These are phyloP conservation scores for Merodon equestris DNA, from an alignment of 2,888 invertebrate genomes.

Conservation along the genomic window DNA sequence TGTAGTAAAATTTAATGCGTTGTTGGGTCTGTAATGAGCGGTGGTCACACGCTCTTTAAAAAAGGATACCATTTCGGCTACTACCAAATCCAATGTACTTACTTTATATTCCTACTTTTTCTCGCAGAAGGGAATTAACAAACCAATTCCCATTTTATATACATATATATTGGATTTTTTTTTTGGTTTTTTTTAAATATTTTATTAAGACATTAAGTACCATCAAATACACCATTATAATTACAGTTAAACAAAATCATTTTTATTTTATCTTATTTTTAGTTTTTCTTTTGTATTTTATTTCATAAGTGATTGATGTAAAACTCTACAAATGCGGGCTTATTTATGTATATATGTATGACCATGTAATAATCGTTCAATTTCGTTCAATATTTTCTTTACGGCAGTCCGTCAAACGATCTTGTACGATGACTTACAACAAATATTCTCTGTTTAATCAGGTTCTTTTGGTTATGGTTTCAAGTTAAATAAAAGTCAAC, in stretches of 20 bases:
- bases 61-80: no score
- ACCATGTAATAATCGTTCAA: slow-evolving; percentile 30
- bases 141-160: background rate
- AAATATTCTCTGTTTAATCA: slow-evolving; percentile 21
- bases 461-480: slow-evolving; percentile 71
- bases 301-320: slow-evolving; percentile 47
- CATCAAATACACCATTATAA: slow-evolving; percentile 71
- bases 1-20: no score
- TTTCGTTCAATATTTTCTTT: slow-evolving; percentile 40
- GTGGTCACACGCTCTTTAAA: no score
- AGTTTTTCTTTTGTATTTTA: slow-evolving; percentile 42
- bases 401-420: slow-evolving; percentile 27
- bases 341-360: slow-evolving; percentile 17
- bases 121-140: no score
- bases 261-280: slow-evolving; percentile 46
- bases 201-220: slow-evolving; percentile 71
- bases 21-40: no score
- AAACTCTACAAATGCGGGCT: slow-evolving; percentile 60
- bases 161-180: slow-evolving; percentile 2
- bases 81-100: no score
- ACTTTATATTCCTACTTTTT: no score
- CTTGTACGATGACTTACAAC: slow-evolving; percentile 1
- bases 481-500: background rate
- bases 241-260: slow-evolving; percentile 64
- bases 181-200: slow-evolving; percentile 48